Percentiles rank a stretch among this genome's conserved stretches.
Evolutionary conservation across 2,888 invertebrate species (phyloP).

Genomic region (Drosophila meridiana): DNA sequence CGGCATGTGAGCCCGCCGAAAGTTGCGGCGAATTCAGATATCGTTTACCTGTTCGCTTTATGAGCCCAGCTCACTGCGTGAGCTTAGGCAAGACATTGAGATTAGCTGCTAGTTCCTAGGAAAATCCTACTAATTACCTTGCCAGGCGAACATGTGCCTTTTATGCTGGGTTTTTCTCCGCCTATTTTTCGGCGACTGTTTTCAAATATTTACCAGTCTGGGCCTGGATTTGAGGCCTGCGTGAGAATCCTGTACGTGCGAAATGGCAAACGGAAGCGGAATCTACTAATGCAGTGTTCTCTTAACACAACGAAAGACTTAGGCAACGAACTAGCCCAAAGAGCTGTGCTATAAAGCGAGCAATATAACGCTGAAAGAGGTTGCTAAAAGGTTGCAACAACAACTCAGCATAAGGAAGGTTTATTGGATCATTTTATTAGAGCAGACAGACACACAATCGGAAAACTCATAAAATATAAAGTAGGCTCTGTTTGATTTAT

Average conservation of each 20-base stretch:
- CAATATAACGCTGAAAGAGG: background rate
- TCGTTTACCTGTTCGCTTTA: conserved; percentile 41
- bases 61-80: conserved; percentile 35
- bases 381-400: background rate
- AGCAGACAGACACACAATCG: background rate
- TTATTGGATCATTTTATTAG: background rate
- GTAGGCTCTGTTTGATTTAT: background rate
- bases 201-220: conserved; percentile 51
- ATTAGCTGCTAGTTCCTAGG: conserved; percentile 60
- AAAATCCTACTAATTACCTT: conserved; percentile 59
- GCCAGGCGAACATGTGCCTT: conserved; percentile 50
- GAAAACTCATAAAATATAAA: conserved; percentile 1
- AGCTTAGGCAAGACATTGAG: conserved; percentile 37
- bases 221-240: conserved; percentile 21
- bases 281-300: conserved; percentile 36
- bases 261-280: conserved; percentile 65
- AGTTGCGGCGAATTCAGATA: conserved; percentile 49
- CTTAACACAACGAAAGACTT: conserved; percentile 45
- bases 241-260: conserved; percentile 51
- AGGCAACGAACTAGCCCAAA: conserved; percentile 50
- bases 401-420: background rate
- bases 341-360: conserved; percentile 10
- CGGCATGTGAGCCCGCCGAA: conserved; percentile 44
- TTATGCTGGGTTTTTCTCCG: conserved; percentile 43
- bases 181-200: conserved; percentile 38